Percentiles rank a stretch among this genome's conserved stretches.
Evolutionary conservation across 2,888 invertebrate species (phyloP).

Genomic region (Schizotus pectinicornis): DNA sequence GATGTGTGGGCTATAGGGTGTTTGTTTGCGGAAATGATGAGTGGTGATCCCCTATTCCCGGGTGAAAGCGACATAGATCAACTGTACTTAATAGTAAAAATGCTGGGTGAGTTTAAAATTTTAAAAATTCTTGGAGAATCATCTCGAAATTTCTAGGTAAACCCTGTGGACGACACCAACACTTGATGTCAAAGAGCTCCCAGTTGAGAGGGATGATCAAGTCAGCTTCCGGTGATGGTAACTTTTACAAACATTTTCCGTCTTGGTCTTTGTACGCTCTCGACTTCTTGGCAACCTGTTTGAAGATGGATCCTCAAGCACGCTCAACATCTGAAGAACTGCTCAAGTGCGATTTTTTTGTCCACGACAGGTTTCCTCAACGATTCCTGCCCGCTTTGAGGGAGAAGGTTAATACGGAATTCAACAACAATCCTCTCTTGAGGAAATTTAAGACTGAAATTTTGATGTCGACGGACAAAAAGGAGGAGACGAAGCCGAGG

Average conservation of each 20-base stretch:
- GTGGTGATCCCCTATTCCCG: constrained; percentile 85
- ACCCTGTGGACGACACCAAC: constrained; percentile 59
- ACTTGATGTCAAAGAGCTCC: constrained; percentile 58
- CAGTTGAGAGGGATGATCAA: constrained; percentile 57
- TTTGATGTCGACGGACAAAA: constrained; percentile 53
- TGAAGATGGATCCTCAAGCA: constrained; percentile 70
- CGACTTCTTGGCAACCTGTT: constrained; percentile 60
- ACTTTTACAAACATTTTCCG: constrained; percentile 56
- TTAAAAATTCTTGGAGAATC: background rate
- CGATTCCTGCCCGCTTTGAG: constrained; percentile 70
- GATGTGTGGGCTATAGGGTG: constrained; percentile 91
- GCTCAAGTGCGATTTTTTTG: constrained; percentile 71
- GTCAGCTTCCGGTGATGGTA: constrained; percentile 37
- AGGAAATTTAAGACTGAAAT: constrained; percentile 55
- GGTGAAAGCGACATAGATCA: constrained; percentile 92
- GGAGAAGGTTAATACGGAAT: constrained; percentile 69
- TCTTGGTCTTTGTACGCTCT: constrained; percentile 57
- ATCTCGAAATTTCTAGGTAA: constrained; percentile 51
- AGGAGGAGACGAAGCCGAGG: constrained; percentile 42
- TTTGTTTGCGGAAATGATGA: constrained; percentile 83
- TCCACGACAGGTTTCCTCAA: constrained; percentile 70
- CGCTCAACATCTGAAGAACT: constrained; percentile 68
- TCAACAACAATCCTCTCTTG: constrained; percentile 63
- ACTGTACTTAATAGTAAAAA: constrained; percentile 79
- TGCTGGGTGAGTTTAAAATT: constrained; percentile 66